phyloP scores from a whole-genome alignment of 2,888 invertebrate species.

The Mongoloraphidia duomilia region DNA sequence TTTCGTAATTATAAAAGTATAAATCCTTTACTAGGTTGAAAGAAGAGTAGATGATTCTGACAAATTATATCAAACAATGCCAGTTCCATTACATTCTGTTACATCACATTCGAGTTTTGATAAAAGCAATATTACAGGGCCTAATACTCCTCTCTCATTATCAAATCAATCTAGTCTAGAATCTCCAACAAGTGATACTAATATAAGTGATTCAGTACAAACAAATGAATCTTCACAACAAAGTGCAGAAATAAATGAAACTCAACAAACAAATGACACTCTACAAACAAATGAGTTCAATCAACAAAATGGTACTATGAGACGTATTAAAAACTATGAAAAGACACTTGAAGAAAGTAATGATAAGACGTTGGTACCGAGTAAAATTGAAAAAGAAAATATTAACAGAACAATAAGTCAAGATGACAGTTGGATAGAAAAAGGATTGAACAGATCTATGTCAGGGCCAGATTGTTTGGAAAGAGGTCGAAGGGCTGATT shows the following conservation, averaged over 20 bases:
- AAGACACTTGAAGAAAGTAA: constrained; percentile 8
- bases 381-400: constrained; percentile 16
- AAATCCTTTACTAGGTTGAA: constrained; percentile 31
- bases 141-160: neutral
- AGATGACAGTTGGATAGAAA: constrained; percentile 36
- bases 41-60: constrained; percentile 44
- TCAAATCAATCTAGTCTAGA: constrained; percentile 2
- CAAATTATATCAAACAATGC: constrained; percentile 58
- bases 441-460: constrained; percentile 36
- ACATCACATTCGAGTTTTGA: constrained; percentile 27
- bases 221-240: too few relatives aligned
- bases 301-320: constrained; percentile 14
- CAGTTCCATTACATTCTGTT: constrained; percentile 43
- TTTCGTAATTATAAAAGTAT: neutral
- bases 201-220: too few relatives aligned
- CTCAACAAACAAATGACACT: constrained; percentile 13
- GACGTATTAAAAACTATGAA: constrained; percentile 13
- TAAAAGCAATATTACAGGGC: neutral
- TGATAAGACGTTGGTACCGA: constrained; percentile 8
- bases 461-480: constrained; percentile 42
- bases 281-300: constrained; percentile 17
- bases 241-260: constrained; percentile 17
- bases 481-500: constrained; percentile 24
- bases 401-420: constrained; percentile 28
- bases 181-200: neutral